Base-by-base conservation (phyloP, 2,888 invertebrate genomes). In the Hermaeophaga mercurialis region DNA sequence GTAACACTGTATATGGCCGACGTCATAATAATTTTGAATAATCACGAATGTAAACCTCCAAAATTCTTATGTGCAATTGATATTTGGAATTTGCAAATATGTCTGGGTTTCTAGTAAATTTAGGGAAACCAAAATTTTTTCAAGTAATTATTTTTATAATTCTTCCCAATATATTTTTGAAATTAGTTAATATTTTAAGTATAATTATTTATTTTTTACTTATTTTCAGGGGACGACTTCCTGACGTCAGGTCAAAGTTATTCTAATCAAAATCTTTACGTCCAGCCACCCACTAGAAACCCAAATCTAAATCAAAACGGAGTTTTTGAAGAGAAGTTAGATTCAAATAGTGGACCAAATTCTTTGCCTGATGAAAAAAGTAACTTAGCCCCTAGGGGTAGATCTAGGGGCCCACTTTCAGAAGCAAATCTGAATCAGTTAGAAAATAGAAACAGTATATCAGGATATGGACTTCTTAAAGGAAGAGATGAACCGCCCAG, bases 251-350 rank as follows among this genome's bases (percentile, higher is more conserved):
- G 75, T 12, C 78, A 81, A 74, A 82, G 83, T 68, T 94, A 94
- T 77, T 90, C 92, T 49, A 91, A 93, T 49, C 94, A 94, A 78
- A 94, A 94, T 78, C 78, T 94, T 48, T 94, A 95, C 75, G 94
- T 94, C 34, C 94, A 94, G 70, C 94, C 93, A 2, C 94, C 94
- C 0, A 93, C 93, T 3, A 79, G 89, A 59, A 82, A 77, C 60
- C 72, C 75, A 7, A 76, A 76, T 63, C 49, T 75, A 11, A 72
- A 68, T 52, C 65, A 76, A 71, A 67, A 79, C 82, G 73, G 69
- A 8, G 69, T 73, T 0, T 74, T 74, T 45, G 77, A 78, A 18
- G 77, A 78, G 12, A 75, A 75, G 58, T 54, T 67, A 3, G 71
- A 70, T 18, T 63, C 63, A 5, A 69, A 61, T 41, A 71, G 71